phyloP scores from a whole-genome alignment of 2,113 vertebrate genomes.

The Peromyscus leucopus region DNA sequence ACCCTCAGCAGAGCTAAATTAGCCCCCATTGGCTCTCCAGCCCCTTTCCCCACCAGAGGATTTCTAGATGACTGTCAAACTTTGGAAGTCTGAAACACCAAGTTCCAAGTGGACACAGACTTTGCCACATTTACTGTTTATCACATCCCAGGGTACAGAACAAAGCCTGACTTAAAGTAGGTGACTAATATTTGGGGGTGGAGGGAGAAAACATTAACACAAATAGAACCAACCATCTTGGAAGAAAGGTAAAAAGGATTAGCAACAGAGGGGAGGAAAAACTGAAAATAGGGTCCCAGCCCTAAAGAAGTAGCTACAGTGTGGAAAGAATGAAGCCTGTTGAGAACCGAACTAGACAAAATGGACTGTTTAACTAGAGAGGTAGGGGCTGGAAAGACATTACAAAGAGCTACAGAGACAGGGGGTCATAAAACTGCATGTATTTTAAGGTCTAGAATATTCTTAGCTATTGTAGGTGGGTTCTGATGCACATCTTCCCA shows the following conservation, averaged over 20 bases:
- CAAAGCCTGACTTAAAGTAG: not conserved
- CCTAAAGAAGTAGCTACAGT: not conserved
- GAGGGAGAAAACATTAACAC: not conserved
- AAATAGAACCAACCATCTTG: slow-evolving; percentile 8
- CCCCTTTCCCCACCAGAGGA: not conserved
- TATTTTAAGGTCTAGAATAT: not conserved
- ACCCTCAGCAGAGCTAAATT: too few relatives aligned
- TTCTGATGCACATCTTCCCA: slow-evolving; percentile 1
- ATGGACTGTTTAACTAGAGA: not conserved
- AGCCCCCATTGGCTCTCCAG: not conserved
- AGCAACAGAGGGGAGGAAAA: not conserved
- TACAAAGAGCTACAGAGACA: slow-evolving; percentile 1
- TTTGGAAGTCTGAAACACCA: not conserved
- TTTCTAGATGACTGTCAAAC: not conserved
- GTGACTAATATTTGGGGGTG: not conserved
- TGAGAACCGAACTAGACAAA: not conserved
- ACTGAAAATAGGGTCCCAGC: too few relatives aligned
- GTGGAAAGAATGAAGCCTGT: not conserved
- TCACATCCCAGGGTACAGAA: not conserved
- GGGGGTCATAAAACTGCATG: not conserved
- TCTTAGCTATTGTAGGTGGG: not conserved
- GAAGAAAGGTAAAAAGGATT: not conserved
- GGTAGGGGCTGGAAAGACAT: not conserved
- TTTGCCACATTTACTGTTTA: not conserved
- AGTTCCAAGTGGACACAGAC: not conserved